Conservation (phyloP, 2,797 vertebrate species). For the Tragelaphus oryx region DNA sequence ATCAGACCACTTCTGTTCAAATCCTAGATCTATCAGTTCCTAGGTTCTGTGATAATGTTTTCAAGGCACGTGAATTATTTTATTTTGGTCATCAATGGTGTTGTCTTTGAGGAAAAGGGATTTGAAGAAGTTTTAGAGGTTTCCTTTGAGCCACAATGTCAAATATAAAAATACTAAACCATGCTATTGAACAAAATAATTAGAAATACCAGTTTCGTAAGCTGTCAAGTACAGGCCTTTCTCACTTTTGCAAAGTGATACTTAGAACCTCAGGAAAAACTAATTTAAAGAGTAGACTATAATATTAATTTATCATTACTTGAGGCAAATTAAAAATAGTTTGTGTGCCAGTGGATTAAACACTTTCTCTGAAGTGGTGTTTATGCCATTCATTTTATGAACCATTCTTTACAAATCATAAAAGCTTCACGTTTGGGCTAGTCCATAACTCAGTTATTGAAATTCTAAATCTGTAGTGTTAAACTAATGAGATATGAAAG, state of each 20-base stretch:
- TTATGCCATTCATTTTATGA: conserved; percentile 49
- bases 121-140: conserved; percentile 9
- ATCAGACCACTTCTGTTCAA: not conserved
- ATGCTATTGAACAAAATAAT: not conserved
- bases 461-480: conserved; percentile 36
- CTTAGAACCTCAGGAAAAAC: conserved; percentile 16
- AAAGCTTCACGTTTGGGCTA: conserved; percentile 36
- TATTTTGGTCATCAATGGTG: not conserved
- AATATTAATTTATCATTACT: conserved; percentile 59
- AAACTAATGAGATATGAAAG: conserved; percentile 47
- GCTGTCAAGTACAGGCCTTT: not conserved
- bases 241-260: conserved; percentile 42
- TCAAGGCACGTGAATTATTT: not conserved
- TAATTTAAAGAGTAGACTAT: conserved; percentile 44
- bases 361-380: conserved; percentile 41
- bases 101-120: not conserved
- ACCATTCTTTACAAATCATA: conserved; percentile 12
- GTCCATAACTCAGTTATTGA: conserved; percentile 25
- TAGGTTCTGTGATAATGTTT: not conserved
- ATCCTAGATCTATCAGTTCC: not conserved
- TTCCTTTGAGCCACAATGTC: not conserved
- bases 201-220: conserved; percentile 36
- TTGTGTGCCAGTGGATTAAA: conserved; percentile 40
- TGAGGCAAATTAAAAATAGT: conserved; percentile 53
- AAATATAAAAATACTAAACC: conserved; percentile 4